Evolutionary conservation across 2,888 invertebrate species (phyloP).

Genomic region (Nematopogon swammerdamellus): DNA sequence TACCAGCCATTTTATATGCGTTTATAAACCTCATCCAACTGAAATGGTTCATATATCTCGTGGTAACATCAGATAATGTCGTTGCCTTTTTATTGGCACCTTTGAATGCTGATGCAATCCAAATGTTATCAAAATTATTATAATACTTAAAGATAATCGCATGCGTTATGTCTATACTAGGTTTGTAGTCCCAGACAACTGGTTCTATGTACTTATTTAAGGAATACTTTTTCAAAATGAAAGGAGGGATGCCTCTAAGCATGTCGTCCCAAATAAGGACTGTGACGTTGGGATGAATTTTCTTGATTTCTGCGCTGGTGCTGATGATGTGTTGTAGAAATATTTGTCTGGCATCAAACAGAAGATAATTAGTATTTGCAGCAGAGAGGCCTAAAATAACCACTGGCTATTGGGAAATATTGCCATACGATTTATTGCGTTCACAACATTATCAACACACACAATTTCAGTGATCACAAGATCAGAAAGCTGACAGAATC

Average conservation of each 20-base stretch:
- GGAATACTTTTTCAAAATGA: slow-evolving; percentile 36
- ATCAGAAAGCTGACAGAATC: no score
- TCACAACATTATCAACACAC: no score
- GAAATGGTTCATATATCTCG: slow-evolving; percentile 69
- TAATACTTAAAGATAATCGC: slow-evolving; percentile 23
- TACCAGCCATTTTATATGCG: slow-evolving; percentile 40
- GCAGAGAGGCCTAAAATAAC: no score
- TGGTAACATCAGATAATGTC: slow-evolving; percentile 50
- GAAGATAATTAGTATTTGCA: slow-evolving; percentile 1
- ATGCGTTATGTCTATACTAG: slow-evolving; percentile 21
- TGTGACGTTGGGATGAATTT: slow-evolving; percentile 44
- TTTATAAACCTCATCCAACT: slow-evolving; percentile 64
- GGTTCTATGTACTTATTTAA: slow-evolving; percentile 56
- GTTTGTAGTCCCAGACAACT: slow-evolving; percentile 68
- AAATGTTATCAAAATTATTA: slow-evolving; percentile 60
- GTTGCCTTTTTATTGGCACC: slow-evolving; percentile 61
- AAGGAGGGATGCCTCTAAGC: slow-evolving; percentile 55
- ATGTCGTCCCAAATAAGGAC: slow-evolving; percentile 84
- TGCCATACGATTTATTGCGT: no score
- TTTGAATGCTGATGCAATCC: slow-evolving; percentile 85
- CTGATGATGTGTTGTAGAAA: slow-evolving; percentile 61
- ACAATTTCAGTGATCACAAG: no score
- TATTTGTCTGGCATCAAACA: slow-evolving; percentile 40
- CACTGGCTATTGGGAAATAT: no score
- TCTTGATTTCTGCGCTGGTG: slow-evolving; percentile 44